Evolutionary conservation across 2,888 invertebrate genomes (phyloP).

Genomic region (Palloptera scutellata): DNA sequence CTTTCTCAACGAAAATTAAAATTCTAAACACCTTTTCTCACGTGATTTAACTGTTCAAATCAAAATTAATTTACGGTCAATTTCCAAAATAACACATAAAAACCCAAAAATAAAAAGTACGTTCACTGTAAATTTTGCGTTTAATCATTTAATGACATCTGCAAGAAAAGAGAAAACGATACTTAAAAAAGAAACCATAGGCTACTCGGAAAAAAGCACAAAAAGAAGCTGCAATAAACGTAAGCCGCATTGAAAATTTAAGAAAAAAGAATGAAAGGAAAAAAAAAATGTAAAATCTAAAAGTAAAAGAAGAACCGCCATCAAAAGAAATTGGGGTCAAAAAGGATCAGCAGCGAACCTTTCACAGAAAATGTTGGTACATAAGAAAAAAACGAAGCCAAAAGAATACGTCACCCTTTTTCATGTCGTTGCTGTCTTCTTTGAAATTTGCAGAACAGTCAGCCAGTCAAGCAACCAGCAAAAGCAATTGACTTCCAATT

Average conservation of each 20-base stretch:
- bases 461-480: neutral
- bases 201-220: neutral
- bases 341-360: neutral
- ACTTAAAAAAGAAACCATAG: neutral
- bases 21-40: too few relatives aligned
- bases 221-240: neutral
- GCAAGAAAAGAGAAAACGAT: slow-evolving; percentile 26
- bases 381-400: neutral
- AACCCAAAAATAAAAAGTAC: slow-evolving; percentile 40
- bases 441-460: neutral
- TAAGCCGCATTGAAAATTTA: too few relatives aligned
- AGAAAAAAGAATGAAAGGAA: neutral
- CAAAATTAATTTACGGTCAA: too few relatives aligned
- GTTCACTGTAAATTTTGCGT: slow-evolving; percentile 21
- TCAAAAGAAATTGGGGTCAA: slow-evolving; percentile 10
- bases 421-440: neutral
- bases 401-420: slow-evolving; percentile 1
- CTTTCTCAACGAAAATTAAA: too few relatives aligned
- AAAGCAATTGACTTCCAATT: slow-evolving; percentile 4
- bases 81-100: slow-evolving; percentile 5
- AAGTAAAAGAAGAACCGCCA: neutral
- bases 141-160: slow-evolving; percentile 56
- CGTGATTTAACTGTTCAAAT: too few relatives aligned
- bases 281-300: neutral
- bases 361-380: neutral